Evolutionary conservation across 1,140 invertebrate species (phyloP).

Genomic region (Homarus americanus): DNA sequence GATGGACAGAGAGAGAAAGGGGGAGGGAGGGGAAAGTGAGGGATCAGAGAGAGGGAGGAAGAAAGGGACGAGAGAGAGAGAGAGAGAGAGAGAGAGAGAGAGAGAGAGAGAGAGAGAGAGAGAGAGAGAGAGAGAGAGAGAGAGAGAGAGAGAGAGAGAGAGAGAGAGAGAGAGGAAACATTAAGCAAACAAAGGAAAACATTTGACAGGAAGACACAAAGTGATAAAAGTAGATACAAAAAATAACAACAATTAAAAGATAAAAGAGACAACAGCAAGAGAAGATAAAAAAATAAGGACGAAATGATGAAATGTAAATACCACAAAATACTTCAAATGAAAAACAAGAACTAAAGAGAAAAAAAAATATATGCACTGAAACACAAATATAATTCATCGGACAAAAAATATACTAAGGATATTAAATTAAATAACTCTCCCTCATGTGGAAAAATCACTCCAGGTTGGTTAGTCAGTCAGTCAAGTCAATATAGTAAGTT

Average conservation of each 20-base stretch:
- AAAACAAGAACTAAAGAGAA: no score
- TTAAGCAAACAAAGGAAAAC: neutral
- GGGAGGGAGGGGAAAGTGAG: neutral
- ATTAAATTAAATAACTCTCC: no score
- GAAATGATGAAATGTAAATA: neutral
- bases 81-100: slow-evolving; percentile 10
- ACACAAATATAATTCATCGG: no score
- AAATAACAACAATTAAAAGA: neutral
- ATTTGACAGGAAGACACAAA: neutral
- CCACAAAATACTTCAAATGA: neutral
- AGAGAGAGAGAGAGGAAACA: neutral
- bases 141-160: slow-evolving; percentile 8
- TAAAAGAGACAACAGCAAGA: neutral
- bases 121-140: slow-evolving; percentile 19
- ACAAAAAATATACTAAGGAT: no score
- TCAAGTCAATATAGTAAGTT: no score
- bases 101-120: neutral
- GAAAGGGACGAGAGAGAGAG: neutral
- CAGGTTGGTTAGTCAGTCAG: no score
- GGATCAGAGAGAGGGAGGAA: neutral
- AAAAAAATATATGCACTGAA: no score
- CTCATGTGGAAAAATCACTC: no score
- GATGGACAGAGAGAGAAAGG: neutral
- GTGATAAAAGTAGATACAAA: neutral
- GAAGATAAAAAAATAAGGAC: neutral